These are phyloP conservation scores for Limenitis arthemis DNA, from an alignment of 2,888 invertebrate species.

Conservation along the genomic window DNA sequence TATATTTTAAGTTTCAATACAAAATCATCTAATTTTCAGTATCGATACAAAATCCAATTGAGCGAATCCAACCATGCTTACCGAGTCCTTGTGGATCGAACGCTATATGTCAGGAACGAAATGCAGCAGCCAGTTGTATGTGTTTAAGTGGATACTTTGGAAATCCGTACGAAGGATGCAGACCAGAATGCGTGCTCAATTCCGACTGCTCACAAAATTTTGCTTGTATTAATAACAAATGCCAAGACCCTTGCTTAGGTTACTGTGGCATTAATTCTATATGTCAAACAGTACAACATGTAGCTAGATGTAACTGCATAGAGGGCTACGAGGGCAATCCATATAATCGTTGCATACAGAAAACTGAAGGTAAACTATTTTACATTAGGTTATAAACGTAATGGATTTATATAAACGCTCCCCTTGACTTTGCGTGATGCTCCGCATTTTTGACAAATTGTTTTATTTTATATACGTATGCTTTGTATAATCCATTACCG, in stretches of 20 bases:
- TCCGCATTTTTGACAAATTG: too few species aligned
- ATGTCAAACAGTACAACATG: conserved; percentile 82
- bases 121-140: conserved; percentile 77
- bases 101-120: conserved; percentile 77
- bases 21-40: conserved; percentile 12
- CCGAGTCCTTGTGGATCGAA: conserved; percentile 78
- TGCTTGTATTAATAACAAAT: conserved; percentile 78
- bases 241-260: conserved; percentile 81
- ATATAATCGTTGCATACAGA: conserved; percentile 55
- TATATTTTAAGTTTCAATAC: background rate
- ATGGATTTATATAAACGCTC: too few species aligned
- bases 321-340: conserved; percentile 81
- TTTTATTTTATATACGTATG: too few species aligned
- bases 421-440: too few species aligned
- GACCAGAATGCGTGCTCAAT: conserved; percentile 80
- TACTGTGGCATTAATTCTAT: conserved; percentile 82
- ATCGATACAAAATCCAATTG: conserved; percentile 34
- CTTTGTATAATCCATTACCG: too few species aligned
- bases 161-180: conserved; percentile 78
- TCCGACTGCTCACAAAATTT: conserved; percentile 76
- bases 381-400: too few species aligned
- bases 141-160: conserved; percentile 79
- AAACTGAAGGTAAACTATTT: conserved; percentile 52
- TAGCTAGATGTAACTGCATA: conserved; percentile 81
- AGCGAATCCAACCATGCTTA: conserved; percentile 59